Percentiles rank a stretch among this genome's conserved stretches.
Evolutionary conservation across 2,113 vertebrate species (phyloP).

Genomic region (Electrona antarctica): DNA sequence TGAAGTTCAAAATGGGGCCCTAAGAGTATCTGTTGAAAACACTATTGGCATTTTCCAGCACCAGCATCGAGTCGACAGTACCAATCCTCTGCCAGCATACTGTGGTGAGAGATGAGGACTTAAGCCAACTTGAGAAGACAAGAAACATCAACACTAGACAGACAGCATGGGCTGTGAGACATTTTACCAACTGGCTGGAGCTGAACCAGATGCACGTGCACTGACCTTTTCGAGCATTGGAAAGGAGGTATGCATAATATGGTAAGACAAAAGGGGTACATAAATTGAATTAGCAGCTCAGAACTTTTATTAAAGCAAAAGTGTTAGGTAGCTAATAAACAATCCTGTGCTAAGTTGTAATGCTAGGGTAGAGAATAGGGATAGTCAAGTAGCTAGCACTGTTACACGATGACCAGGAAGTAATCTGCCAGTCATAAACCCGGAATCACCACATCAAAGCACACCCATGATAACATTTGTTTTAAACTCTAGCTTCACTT

Average conservation of each 20-base stretch:
- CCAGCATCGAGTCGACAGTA: too few relatives aligned
- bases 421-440: slow-evolving; percentile 24
- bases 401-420: slow-evolving; percentile 1
- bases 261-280: slow-evolving; percentile 5
- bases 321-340: slow-evolving; percentile 18
- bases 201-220: too few relatives aligned
- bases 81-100: too few relatives aligned
- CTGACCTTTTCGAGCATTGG: too few relatives aligned
- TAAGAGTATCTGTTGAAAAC: too few relatives aligned
- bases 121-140: too few relatives aligned
- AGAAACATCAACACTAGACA: background rate
- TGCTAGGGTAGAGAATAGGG: slow-evolving; percentile 13
- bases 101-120: too few relatives aligned
- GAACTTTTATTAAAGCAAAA: slow-evolving; percentile 14
- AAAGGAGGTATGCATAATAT: background rate
- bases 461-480: slow-evolving; percentile 18
- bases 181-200: background rate
- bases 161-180: background rate
- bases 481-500: background rate
- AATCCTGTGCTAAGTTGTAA: slow-evolving; percentile 22
- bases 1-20: too few relatives aligned
- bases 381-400: slow-evolving; percentile 2
- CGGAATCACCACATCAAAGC: slow-evolving; percentile 24
- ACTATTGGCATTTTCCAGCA: too few relatives aligned
- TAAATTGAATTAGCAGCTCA: background rate